Base-by-base conservation (phyloP, 2,113 vertebrate genomes). In the Gobius niger region DNA sequence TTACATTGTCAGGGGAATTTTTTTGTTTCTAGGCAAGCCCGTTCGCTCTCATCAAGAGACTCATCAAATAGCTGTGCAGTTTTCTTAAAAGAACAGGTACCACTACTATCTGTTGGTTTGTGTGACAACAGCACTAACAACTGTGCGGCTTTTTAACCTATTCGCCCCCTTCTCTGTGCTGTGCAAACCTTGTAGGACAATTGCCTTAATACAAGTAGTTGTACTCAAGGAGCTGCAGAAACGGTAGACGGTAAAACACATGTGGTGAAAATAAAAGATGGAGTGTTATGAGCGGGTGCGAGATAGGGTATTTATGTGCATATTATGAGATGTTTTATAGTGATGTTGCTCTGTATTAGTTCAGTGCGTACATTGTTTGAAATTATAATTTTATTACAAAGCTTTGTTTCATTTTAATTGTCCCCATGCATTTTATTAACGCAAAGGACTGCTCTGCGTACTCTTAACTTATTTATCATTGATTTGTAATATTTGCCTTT, bases 381-480 rank as follows among this genome's bases (percentile, higher is more conserved):
- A 78, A 75, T 82, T 54, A 59, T n/a, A 10, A 49, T 68, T 77
- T 75, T 80, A 85, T 91, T 68, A 64, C 67, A 82, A 78, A 68
- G 68, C 80, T 85, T 73, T 68, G 34, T 40, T 19, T 73, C 70
- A 56, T 80, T 67, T 77, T 71, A 47, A 40, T 44, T 40, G 53
- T 34, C 75, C 70, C 67, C 67, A 16, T 53, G 62, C 70, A 63
- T 54, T 85, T 72, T 81, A 76, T 88, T 86, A 77, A 77, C 76
- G 84, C 85, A 88, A 78, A 89, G 78, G 81, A 76, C 74, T 84
- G 66, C 75, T 50, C 80, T 86, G 85, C 88, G 87, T 87, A 76
- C 65, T 76, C 88, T 34, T 93, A 92, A 93, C 92, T 92, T 93
- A 92, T 90, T 92, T 91, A 84, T 92, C 86, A 79, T 87, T 90